Evolutionary conservation across 2,797 vertebrate genomes (phyloP).

Genomic region (Smutsia temminckii): DNA sequence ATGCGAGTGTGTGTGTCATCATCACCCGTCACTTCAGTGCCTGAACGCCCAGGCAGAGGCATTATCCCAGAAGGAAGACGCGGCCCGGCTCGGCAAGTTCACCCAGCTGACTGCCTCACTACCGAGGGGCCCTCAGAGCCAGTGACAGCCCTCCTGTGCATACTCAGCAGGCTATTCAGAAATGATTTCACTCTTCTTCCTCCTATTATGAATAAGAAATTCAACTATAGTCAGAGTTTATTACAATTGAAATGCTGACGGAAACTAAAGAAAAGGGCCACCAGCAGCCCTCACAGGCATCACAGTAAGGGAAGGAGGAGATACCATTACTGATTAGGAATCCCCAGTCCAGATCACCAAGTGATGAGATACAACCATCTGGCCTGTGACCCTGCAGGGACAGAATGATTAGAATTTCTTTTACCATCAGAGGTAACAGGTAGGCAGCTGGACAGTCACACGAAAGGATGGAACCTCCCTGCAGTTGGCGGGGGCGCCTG

Average conservation of each 20-base stretch:
- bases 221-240: background rate
- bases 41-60: background rate
- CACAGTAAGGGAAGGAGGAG: background rate
- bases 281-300: background rate
- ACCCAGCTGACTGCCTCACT: background rate
- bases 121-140: background rate
- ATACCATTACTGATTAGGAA: background rate
- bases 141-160: background rate
- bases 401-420: rapidly evolving
- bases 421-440: background rate
- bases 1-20: background rate
- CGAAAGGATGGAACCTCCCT: background rate
- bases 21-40: background rate
- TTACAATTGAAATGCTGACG: background rate
- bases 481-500: no score
- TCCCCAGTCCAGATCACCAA: background rate
- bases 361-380: background rate
- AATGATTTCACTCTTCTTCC: background rate
- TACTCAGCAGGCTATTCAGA: background rate
- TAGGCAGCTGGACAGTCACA: rapidly evolving
- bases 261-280: background rate
- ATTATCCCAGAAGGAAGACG: background rate
- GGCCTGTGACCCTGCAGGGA: background rate
- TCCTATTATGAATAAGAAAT: conserved; percentile 35
- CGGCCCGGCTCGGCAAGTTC: background rate